Evolutionary conservation across 2,797 vertebrate genomes (phyloP).

Genomic region (Gallirallus australis): DNA sequence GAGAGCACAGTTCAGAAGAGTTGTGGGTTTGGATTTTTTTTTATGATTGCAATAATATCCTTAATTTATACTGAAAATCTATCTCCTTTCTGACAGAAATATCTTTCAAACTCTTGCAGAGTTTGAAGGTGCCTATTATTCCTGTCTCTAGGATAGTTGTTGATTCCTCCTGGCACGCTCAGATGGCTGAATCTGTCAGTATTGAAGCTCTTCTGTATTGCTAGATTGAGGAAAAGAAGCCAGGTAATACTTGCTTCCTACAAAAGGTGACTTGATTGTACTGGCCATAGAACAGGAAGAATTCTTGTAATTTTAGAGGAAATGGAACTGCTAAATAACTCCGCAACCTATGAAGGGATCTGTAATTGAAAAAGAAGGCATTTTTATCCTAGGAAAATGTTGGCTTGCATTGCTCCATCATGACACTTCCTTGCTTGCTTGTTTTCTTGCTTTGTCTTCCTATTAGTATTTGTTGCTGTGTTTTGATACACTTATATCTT

Average conservation of each 20-base stretch:
- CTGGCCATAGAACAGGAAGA: background rate
- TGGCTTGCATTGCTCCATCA: background rate
- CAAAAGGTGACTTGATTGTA: background rate
- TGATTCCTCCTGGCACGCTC: background rate
- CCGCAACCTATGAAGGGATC: background rate
- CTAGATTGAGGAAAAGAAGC: background rate
- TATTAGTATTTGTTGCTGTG: background rate
- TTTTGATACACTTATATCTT: background rate
- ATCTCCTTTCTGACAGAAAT: background rate
- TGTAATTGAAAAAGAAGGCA: background rate
- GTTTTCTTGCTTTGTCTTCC: background rate
- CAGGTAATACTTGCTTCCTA: background rate
- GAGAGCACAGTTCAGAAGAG: background rate
- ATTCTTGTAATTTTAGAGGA: background rate
- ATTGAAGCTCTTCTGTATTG: background rate
- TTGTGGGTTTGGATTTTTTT: background rate
- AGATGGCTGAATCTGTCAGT: background rate
- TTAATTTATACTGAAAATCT: constrained; percentile 9
- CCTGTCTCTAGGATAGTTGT: background rate
- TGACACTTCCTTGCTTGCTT: background rate
- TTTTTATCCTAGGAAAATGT: background rate
- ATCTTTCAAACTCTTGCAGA: background rate
- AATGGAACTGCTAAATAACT: background rate
- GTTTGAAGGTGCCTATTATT: background rate
- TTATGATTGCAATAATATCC: background rate